Base-by-base conservation (phyloP, 1,140 invertebrate species). In the Bombyx mandarina region DNA sequence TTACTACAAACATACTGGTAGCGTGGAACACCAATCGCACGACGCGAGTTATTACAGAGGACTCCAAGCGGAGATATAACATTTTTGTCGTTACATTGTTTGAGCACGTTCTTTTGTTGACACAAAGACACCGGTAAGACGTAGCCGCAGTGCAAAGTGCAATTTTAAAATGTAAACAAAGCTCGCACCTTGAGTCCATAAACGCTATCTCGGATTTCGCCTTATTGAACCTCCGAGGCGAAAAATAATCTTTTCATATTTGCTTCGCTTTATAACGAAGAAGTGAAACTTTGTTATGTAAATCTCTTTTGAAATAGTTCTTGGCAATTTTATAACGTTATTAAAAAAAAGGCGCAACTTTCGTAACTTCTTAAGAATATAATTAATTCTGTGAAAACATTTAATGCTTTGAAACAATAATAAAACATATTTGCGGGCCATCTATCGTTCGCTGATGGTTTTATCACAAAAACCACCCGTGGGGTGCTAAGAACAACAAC, bases 81-180 rank as follows among this genome's bases (percentile, higher is more conserved):
- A 72, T 79, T 77, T 79, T 80, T 71, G 75, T 74, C 70, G 73
- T 77, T 73, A 84, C 69, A 74, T 71, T 78, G 79, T 84, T 82
- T 82, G 74, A 77, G 74, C 73, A 75, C 57, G 71, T 70, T 63
- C 59, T 62, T 53, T 64, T 70, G 77, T 77, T 71, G 74, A 77
- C 71, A 69, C 73, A 71, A 74, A 74, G 66, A 71, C 63, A 58
- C 55, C 65, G 67, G 67, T 67, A 65, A 76, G 69, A 71, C 68
- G 69, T 62, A 62, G 75, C 69, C 64, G 67, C 71, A 69, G 69
- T 80, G 76, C 77, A 81, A 79, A 82, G 77, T 82, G 78, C 77
- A 82, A 85, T 84, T 85, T 85, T 81, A 77, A 77, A 85, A 77
- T 76, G 78, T 81, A 85, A 85, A 85, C 79, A 81, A 78, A 77